Evolutionary conservation across 1,140 invertebrate genomes (phyloP).

Genomic region (Zeugodacus cucurbitae): DNA sequence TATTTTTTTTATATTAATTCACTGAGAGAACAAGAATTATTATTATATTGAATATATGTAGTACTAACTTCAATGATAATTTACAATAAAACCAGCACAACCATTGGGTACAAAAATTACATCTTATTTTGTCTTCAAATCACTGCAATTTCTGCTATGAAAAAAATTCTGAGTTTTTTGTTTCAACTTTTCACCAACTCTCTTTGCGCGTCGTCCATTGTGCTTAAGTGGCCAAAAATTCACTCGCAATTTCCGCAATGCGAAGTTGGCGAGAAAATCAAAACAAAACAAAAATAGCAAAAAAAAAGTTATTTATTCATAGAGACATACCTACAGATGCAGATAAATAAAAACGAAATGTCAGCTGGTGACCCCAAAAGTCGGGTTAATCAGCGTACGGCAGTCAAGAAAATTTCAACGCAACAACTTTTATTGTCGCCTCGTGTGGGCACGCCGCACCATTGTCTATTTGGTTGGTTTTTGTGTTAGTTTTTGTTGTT

Average conservation of each 20-base stretch:
- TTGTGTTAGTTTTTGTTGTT: neutral
- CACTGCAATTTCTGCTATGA: neutral
- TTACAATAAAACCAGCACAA: too few relatives aligned
- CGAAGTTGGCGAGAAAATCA: neutral
- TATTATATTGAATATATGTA: too few relatives aligned
- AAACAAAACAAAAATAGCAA: neutral
- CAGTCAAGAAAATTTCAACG: neutral
- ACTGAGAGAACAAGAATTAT: too few relatives aligned
- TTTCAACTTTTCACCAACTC: neutral
- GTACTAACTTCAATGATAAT: too few relatives aligned
- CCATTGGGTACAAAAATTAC: too few relatives aligned
- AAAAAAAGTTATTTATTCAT: neutral
- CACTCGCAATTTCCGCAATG: neutral
- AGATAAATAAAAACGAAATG: neutral
- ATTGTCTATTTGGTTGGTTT: neutral
- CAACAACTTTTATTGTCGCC: neutral
- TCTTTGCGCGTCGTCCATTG: neutral
- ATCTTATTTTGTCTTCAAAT: too few relatives aligned
- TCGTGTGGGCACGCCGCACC: neutral
- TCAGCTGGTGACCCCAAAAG: neutral
- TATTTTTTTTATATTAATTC: too few relatives aligned
- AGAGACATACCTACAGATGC: too few relatives aligned
- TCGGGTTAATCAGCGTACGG: slow-evolving; percentile 15
- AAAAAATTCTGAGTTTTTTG: neutral
- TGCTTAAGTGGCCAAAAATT: slow-evolving; percentile 5